Evolutionary conservation across 2,797 vertebrate species (phyloP).

Genomic region (Rhabdomys pumilio): DNA sequence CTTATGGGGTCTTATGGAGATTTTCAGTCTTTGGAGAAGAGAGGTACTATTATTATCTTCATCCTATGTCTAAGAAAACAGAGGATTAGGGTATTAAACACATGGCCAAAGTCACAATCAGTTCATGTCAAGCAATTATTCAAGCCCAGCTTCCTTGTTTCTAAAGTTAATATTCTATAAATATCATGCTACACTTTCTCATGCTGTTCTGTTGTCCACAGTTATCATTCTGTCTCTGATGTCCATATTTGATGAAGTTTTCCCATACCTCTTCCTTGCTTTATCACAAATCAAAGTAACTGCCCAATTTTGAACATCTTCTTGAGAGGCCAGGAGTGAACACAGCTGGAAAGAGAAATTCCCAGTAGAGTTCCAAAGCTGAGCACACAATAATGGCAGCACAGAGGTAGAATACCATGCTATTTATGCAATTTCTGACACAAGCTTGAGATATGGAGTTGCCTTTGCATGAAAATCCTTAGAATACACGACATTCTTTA

Average conservation of each 20-base stretch:
- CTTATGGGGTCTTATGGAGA: background rate
- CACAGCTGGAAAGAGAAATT: background rate
- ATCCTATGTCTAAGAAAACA: background rate
- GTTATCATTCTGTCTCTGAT: background rate
- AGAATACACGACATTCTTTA: conserved; percentile 59
- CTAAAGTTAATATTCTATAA: background rate
- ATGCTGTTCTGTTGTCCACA: background rate
- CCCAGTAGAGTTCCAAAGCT: conserved; percentile 67
- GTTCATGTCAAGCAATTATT: background rate
- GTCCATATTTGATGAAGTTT: background rate
- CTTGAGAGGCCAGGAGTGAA: conserved; percentile 30
- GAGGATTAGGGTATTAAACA: background rate
- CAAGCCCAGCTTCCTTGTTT: background rate
- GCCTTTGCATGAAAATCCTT: conserved; percentile 78
- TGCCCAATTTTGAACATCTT: conserved; percentile 17
- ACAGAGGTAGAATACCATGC: conserved; percentile 74
- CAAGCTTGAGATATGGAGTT: conserved; percentile 81
- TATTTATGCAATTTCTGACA: conserved; percentile 84
- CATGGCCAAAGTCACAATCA: background rate
- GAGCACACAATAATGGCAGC: conserved; percentile 56
- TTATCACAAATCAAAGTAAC: conserved; percentile 21
- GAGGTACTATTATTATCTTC: background rate
- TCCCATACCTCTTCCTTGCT: background rate
- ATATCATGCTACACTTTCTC: background rate
- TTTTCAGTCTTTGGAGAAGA: background rate